phyloP scores from a whole-genome alignment of 1,140 invertebrate species.

The Heliconius eleuchia region DNA sequence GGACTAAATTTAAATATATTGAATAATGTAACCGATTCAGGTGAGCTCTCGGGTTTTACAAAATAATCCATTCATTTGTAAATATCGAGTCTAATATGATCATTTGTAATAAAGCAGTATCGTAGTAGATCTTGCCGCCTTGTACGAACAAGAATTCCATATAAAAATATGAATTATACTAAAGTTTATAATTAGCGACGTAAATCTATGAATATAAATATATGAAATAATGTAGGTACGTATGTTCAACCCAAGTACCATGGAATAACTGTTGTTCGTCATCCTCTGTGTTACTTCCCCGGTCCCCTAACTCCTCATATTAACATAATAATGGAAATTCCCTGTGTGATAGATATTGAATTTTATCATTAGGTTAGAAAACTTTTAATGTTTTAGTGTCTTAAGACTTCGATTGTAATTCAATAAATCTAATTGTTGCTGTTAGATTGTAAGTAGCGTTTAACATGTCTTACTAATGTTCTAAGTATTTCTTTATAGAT shows the following conservation, averaged over 20 bases:
- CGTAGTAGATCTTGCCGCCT: too few relatives aligned
- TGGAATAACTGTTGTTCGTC: not conserved
- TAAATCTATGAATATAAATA: not conserved
- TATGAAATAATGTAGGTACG: not conserved
- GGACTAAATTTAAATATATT: not conserved
- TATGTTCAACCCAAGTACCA: not conserved
- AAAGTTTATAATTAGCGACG: not conserved
- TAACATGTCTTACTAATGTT: not conserved
- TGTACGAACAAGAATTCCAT: too few relatives aligned
- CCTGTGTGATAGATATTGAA: conserved; percentile 29
- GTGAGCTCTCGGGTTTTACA: not conserved
- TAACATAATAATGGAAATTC: conserved; percentile 6
- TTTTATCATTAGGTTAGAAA: conserved; percentile 32
- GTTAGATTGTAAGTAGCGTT: conserved; percentile 22
- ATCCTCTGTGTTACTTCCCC: not conserved
- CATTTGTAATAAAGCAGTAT: too few relatives aligned
- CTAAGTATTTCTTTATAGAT: not conserved
- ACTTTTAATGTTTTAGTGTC: conserved; percentile 30
- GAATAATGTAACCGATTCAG: not conserved
- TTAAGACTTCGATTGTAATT: conserved; percentile 33
- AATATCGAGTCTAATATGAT: too few relatives aligned
- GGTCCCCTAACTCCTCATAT: not conserved
- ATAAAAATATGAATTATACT: too few relatives aligned
- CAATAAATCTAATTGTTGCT: conserved; percentile 31
- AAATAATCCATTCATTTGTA: not conserved